phyloP scores from a whole-genome alignment of 2,797 vertebrate genomes.

The Rhinella marina region DNA sequence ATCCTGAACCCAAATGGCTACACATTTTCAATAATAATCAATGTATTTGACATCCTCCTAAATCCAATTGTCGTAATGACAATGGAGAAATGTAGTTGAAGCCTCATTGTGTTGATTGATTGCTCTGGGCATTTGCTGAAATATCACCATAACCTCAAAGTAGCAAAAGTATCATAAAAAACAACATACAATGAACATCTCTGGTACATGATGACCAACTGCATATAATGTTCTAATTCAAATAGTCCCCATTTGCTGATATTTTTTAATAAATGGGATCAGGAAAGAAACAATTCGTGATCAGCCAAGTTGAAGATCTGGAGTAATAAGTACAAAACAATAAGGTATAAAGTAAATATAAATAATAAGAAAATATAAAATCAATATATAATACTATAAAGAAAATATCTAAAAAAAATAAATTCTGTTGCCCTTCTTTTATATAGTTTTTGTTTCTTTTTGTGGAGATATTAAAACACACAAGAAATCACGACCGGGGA shows the following conservation, averaged over 20 bases:
- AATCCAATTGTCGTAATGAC: background rate
- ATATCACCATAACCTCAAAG: too few relatives aligned
- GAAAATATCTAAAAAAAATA: background rate
- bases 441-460: background rate
- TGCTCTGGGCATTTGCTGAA: too few relatives aligned
- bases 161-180: background rate
- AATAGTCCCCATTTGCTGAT: too few relatives aligned
- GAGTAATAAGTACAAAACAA: background rate
- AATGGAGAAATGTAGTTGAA: background rate
- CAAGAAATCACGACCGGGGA: conserved; percentile 63
- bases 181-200: background rate
- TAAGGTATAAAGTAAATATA: background rate
- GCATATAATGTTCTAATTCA: too few relatives aligned
- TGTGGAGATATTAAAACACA: conserved; percentile 37
- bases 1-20: background rate
- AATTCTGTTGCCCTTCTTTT: background rate
- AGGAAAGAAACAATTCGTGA: background rate
- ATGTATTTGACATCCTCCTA: background rate
- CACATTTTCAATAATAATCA: background rate
- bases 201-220: too few relatives aligned
- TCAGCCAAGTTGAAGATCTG: background rate
- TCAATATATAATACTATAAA: background rate
- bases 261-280: background rate
- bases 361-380: background rate
- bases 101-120: too few relatives aligned